Percentiles rank a stretch among this genome's conserved stretches.
phyloP scores from a whole-genome alignment of 2,113 vertebrate species.

The Aldabrachelys gigantea region DNA sequence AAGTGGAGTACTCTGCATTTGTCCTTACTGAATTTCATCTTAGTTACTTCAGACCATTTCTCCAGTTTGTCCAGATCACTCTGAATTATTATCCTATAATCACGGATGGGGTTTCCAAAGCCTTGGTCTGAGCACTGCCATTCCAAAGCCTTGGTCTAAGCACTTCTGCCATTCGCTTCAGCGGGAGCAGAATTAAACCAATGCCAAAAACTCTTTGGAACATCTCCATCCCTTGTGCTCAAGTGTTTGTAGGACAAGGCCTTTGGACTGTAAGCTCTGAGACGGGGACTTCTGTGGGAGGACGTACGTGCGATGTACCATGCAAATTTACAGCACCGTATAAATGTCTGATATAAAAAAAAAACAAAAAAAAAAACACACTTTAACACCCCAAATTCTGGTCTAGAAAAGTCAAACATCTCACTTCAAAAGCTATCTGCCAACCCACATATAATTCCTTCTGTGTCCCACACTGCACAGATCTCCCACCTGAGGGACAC shows the following conservation, averaged over 20 bases:
- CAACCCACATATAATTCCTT: not conserved
- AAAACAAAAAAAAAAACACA: not conserved
- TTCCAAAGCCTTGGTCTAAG: not conserved
- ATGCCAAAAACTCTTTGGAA: not conserved
- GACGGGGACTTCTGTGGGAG: constrained; percentile 57
- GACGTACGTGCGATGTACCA: not conserved
- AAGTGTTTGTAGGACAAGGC: constrained; percentile 38
- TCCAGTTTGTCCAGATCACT: too few relatives aligned
- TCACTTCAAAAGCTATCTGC: not conserved
- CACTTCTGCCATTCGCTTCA: not conserved
- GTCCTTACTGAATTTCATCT: too few relatives aligned
- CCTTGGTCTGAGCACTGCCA: not conserved
- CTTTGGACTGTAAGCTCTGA: constrained; percentile 47
- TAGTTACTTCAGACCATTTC: too few relatives aligned
- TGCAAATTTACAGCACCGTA: constrained; percentile 18
- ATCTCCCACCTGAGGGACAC: not conserved
- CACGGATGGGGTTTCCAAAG: not conserved
- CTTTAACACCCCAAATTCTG: not conserved
- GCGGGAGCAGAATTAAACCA: not conserved
- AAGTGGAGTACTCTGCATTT: too few relatives aligned
- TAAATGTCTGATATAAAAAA: constrained; percentile 14
- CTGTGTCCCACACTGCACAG: not conserved
- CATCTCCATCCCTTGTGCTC: not conserved
- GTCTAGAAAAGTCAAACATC: rapidly evolving
- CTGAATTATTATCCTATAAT: not conserved